Percentiles rank a stretch among this genome's conserved stretches.
Conservation (phyloP, 2,113 vertebrate genomes). For the Sander vitreus region DNA sequence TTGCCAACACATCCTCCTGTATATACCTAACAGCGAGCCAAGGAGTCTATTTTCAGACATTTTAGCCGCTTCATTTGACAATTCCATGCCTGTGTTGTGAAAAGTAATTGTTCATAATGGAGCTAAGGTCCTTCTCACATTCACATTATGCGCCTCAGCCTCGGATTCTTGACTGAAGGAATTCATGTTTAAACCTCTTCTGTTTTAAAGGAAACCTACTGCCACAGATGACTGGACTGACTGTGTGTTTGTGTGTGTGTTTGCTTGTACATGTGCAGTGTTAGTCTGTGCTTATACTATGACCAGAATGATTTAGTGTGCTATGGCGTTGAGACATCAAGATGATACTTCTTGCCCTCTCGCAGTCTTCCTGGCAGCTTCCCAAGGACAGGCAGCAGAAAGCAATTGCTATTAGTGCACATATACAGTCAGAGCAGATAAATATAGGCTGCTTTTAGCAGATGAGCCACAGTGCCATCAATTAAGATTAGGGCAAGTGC, state of each 20-base stretch:
- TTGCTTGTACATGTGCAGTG: background rate
- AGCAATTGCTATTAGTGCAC: conserved; percentile 91
- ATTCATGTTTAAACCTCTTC: conserved; percentile 12
- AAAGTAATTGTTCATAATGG: conserved; percentile 48
- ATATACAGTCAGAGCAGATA: conserved; percentile 85
- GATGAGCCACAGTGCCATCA: conserved; percentile 88
- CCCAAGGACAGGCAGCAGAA: conserved; percentile 89
- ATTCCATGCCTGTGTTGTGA: conserved; percentile 37
- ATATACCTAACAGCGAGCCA: conserved; percentile 8
- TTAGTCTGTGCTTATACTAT: conserved; percentile 59
- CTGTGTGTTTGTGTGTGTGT: conserved; percentile 6
- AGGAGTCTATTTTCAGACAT: conserved; percentile 40
- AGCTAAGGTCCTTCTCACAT: conserved; percentile 34
- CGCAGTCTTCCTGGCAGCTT: conserved; percentile 80
- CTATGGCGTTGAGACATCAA: conserved; percentile 72
- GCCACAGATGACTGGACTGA: background rate
- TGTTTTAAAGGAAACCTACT: conserved; percentile 21
- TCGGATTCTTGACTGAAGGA: conserved; percentile 11
- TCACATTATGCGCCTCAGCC: conserved; percentile 19
- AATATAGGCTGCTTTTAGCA: conserved; percentile 92
- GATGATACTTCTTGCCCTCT: conserved; percentile 78
- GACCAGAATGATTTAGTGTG: conserved; percentile 65
- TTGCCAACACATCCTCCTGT: background rate
- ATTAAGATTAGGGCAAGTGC: conserved; percentile 86
- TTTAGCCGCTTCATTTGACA: conserved; percentile 48